Evolutionary conservation across 92 coral and sea anemone species (phyloP).

Genomic region (Virgularia gustaviana): DNA sequence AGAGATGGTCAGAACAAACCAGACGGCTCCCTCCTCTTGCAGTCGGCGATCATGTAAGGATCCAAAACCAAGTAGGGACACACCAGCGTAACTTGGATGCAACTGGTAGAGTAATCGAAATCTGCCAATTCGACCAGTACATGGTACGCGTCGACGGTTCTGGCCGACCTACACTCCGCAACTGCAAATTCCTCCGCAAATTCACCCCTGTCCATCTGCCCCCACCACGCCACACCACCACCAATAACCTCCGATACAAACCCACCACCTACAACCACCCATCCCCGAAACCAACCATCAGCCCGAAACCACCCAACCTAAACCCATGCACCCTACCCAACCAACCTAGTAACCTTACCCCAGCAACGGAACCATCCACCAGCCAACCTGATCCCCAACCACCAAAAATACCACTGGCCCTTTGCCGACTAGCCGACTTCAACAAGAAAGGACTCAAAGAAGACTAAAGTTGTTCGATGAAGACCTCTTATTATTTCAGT

Average conservation of each 20-base stretch:
- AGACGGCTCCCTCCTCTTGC: conserved; percentile 45
- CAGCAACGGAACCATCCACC: no score
- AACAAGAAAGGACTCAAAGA: no score
- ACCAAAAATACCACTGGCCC: no score
- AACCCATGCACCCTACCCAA: neutral
- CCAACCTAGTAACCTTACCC: conserved; percentile 8
- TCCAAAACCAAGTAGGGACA: conserved; percentile 40
- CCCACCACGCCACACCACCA: neutral
- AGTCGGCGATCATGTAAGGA: conserved; percentile 50
- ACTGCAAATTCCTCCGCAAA: conserved; percentile 3
- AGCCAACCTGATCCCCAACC: no score
- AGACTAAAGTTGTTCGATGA: no score
- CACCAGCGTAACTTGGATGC: conserved; percentile 32
- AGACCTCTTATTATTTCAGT: no score
- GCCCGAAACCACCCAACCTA: neutral
- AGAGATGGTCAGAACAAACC: conserved; percentile 51
- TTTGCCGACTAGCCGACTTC: neutral
- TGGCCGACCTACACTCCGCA: conserved; percentile 39
- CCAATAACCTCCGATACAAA: neutral
- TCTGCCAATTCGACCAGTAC: conserved; percentile 51
- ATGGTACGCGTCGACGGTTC: conserved; percentile 29
- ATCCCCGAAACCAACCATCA: neutral
- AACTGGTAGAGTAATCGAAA: conserved; percentile 31
- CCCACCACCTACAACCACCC: neutral
- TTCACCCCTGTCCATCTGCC: neutral